These are phyloP conservation scores for Venturia canescens DNA, from an alignment of 1,140 invertebrate genomes.

Conservation along the genomic window DNA sequence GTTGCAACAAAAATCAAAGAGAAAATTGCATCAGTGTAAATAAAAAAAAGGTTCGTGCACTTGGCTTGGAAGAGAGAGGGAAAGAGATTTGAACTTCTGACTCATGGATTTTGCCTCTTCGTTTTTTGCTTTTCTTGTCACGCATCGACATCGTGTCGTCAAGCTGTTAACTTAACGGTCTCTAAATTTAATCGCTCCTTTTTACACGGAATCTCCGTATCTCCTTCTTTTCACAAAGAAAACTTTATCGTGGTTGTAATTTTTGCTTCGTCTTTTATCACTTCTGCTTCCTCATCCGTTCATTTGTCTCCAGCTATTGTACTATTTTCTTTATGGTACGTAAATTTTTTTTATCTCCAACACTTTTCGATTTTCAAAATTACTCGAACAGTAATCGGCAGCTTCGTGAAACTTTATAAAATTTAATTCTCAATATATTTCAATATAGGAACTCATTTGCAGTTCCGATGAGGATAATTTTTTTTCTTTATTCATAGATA, in stretches of 20 bases:
- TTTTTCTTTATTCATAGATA: no score
- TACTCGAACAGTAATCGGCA: no score
- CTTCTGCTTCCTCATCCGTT: constrained; percentile 3
- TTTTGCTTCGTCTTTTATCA: not conserved
- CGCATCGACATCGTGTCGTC: constrained; percentile 31
- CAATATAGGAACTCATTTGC: no score
- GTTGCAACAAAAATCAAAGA: no score
- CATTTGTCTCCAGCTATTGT: not conserved
- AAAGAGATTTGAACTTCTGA: not conserved
- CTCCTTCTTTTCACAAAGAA: not conserved
- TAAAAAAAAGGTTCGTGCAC: constrained; percentile 46
- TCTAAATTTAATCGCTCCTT: constrained; percentile 57
- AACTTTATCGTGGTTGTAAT: not conserved
- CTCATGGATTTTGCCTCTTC: not conserved
- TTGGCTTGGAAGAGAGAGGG: not conserved
- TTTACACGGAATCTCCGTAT: constrained; percentile 33
- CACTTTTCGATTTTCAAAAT: no score
- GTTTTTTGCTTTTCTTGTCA: not conserved
- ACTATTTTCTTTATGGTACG: not conserved
- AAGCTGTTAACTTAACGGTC: constrained; percentile 55
- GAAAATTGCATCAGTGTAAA: no score
- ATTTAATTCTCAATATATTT: no score
- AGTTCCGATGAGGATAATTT: no score
- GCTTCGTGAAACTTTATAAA: no score
- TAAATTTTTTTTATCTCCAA: not conserved